A percentile compares a stretch with the other conserved stretches of the same genome.
phyloP scores from a whole-genome alignment of 1,140 invertebrate species.

The Mesaphorura yosii region DNA sequence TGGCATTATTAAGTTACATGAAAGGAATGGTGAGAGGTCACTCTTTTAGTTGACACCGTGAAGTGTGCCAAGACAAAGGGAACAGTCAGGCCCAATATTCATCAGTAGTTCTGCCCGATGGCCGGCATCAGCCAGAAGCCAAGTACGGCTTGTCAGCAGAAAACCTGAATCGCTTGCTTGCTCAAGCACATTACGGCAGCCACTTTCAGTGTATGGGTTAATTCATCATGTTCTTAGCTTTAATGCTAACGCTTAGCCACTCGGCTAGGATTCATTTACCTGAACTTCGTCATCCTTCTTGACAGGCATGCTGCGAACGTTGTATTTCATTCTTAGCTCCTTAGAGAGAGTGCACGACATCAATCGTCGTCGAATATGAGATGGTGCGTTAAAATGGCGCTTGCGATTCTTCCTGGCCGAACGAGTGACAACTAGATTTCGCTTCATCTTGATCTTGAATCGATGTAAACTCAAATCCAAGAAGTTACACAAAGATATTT shows the following conservation, averaged over 20 bases:
- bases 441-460: constrained; percentile 96
- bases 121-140: constrained; percentile 17
- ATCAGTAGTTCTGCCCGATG: constrained; percentile 36
- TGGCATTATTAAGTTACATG: neutral
- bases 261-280: constrained; percentile 52
- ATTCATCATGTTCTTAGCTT: constrained; percentile 21
- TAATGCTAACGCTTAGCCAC: too few species aligned
- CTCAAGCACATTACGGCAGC: constrained; percentile 18
- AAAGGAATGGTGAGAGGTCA: neutral
- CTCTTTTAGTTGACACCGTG: neutral
- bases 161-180: constrained; percentile 12
- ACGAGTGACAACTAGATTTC: constrained; percentile 82
- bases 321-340: constrained; percentile 93
- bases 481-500: too few species aligned
- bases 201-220: constrained; percentile 33
- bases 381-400: constrained; percentile 95
- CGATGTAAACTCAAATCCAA: too few species aligned
- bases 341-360: constrained; percentile 99
- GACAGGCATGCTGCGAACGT: constrained; percentile 94
- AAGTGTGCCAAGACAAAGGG: neutral
- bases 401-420: constrained; percentile 95
- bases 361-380: constrained; percentile 84
- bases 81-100: constrained; percentile 45
- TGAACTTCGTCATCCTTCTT: constrained; percentile 98
- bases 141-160: constrained; percentile 23